Percentiles rank a stretch among this genome's conserved stretches.
Conservation (phyloP, 2,888 invertebrate species). For the Lymantria monacha region DNA sequence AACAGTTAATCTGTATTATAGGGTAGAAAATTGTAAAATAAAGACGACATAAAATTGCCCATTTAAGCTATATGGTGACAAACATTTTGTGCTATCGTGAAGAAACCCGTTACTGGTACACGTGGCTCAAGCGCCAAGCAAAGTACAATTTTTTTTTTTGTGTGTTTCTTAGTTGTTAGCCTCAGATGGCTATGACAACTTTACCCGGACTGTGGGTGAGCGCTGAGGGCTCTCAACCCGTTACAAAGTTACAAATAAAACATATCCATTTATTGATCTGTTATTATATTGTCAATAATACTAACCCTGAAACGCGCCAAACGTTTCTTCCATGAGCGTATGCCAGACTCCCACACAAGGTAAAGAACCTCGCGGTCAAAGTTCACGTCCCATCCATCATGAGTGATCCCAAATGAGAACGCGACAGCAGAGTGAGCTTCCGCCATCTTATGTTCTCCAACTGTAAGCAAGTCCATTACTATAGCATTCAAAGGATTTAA, state of each 20-base stretch:
- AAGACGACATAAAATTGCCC: too few relatives aligned
- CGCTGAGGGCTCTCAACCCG: too few relatives aligned
- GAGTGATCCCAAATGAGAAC: slow-evolving; percentile 98
- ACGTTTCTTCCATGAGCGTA: slow-evolving; percentile 97
- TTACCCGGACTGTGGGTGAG: too few relatives aligned
- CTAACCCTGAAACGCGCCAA: slow-evolving; percentile 94
- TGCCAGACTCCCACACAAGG: slow-evolving; percentile 96
- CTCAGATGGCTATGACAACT: too few relatives aligned
- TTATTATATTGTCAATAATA: slow-evolving; percentile 10
- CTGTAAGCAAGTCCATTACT: slow-evolving; percentile 16
- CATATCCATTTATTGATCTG: neutral
- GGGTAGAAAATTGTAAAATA: too few relatives aligned
- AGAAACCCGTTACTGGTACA: too few relatives aligned
- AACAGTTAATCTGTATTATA: too few relatives aligned
- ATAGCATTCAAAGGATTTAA: neutral
- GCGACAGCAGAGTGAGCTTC: slow-evolving; percentile 99
- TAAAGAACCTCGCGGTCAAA: slow-evolving; percentile 98
- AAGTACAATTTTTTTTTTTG: too few relatives aligned
- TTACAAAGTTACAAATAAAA: neutral
- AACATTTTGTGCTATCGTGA: too few relatives aligned
- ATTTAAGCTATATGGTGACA: too few relatives aligned
- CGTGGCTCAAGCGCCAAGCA: too few relatives aligned
- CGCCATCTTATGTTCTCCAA: slow-evolving; percentile 86
- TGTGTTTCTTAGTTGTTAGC: too few relatives aligned
- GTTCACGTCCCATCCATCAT: slow-evolving; percentile 99